A percentile compares a stretch with the other conserved stretches of the same genome.
Evolutionary conservation across 2,888 invertebrate species (phyloP).

Genomic region (Oscheius myriophilus): DNA sequence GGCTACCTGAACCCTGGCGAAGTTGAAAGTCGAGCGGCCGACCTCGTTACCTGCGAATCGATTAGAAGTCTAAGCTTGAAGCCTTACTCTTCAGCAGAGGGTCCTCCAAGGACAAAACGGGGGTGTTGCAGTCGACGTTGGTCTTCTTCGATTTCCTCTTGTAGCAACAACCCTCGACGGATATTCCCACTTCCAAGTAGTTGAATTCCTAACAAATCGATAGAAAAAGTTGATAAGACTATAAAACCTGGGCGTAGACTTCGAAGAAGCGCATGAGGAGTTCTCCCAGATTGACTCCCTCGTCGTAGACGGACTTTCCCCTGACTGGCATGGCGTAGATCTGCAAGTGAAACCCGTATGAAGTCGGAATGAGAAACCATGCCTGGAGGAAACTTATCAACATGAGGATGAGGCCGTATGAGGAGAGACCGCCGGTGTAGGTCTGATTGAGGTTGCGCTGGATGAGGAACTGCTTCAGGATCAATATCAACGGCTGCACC

Average conservation of each 20-base stretch:
- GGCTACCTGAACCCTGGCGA: constrained; percentile 87
- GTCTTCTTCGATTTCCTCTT: constrained; percentile 24
- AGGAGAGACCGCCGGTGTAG: constrained; percentile 98
- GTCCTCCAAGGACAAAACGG: constrained; percentile 96
- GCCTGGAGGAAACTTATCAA: constrained; percentile 93
- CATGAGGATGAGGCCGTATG: constrained; percentile 97
- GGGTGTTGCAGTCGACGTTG: constrained; percentile 33
- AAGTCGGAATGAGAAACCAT: not conserved
- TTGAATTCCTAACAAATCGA: constrained; percentile 79
- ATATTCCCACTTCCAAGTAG: constrained; percentile 82
- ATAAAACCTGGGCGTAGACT: constrained; percentile 73
- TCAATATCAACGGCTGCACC: constrained; percentile 91
- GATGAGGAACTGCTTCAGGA: constrained; percentile 96
- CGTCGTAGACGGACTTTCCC: constrained; percentile 34
- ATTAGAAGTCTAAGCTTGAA: not conserved
- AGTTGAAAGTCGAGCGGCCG: constrained; percentile 94
- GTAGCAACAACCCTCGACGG: constrained; percentile 40
- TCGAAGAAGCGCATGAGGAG: constrained; percentile 67
- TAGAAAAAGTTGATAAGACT: not conserved
- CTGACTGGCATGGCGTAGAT: constrained; percentile 43
- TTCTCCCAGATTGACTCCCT: constrained; percentile 81
- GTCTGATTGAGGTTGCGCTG: constrained; percentile 98
- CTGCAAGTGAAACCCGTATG: constrained; percentile 33
- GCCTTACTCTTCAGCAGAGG: constrained; percentile 79
- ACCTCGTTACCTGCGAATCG: constrained; percentile 85